These are phyloP conservation scores for Poicephalus meyeri DNA, from an alignment of 2,113 vertebrate genomes.

Conservation along the genomic window DNA sequence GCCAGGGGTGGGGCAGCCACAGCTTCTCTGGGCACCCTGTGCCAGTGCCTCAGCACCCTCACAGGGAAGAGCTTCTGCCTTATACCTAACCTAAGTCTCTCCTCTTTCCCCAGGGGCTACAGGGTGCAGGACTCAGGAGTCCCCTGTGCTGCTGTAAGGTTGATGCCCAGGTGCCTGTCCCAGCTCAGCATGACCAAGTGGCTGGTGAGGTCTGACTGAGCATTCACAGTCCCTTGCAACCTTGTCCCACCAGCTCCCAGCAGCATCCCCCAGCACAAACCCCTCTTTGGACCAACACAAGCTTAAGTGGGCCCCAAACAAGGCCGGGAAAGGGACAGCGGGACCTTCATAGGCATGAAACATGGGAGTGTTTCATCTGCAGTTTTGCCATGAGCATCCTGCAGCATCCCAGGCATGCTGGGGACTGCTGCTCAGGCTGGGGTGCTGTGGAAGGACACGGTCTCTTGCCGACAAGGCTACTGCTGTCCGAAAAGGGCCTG, in stretches of 20 bases:
- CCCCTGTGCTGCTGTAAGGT: neutral
- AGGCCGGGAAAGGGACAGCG: neutral
- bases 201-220: neutral
- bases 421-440: neutral
- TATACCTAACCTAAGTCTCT: neutral
- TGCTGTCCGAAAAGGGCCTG: neutral
- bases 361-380: neutral
- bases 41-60: neutral
- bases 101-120: neutral
- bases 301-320: neutral
- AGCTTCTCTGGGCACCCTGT: neutral
- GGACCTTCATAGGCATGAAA: neutral
- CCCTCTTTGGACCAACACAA: neutral
- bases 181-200: neutral
- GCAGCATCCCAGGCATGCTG: rapidly evolving
- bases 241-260: neutral
- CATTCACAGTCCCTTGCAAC: neutral
- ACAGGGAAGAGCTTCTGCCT: neutral
- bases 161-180: neutral
- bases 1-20: neutral
- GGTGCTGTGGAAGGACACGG: rapidly evolving
- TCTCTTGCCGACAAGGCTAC: neutral
- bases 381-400: neutral
- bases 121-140: neutral
- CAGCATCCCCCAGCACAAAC: neutral